Evolutionary conservation across 2,797 vertebrate species (phyloP), one percentile per base, ranked within the genome.

Genomic region (Remorina albescens): DNA sequence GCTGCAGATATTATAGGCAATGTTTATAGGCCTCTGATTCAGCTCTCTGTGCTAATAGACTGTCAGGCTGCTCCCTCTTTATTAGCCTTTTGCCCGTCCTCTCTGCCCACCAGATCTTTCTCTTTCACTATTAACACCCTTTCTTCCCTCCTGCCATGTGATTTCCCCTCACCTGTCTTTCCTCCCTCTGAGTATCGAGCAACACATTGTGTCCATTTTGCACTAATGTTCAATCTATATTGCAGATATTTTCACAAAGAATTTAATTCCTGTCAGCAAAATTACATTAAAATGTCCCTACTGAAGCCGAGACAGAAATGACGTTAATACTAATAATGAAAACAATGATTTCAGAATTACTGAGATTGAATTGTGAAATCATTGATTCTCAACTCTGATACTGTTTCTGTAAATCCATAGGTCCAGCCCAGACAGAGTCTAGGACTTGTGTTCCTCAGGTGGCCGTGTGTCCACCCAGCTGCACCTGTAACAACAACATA

Each of bases 401-500:
- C 28, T 23, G 41, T 50, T 2, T 4, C 0, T 53, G 26, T 8
- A 57, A 23, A 16, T 70, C 53, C 56, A 0, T 91, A 99, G 98
- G 96, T 87, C 89, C 95, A 0, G 91, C 93, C 36, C 92, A 93
- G 88, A 88, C 94, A 0, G 97, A 99, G 79, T 84, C 94, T 19
- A 96, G 95, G 0, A 91, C 96, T 0, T 99, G 98, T 87, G 95
- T 92, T 10, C 96, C 97, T 82, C 96, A 96, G 84, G 95, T 96
- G 5, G 92, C 97, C 21, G 93, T 96, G 41, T 99, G 98, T 82
- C 98, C 98, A 0, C 91, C 95, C 19, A 93, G 95, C 90, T 99
- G 98, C 91, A 96, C 94, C 85, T 99, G 98, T 88, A 98, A 97
- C 91, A 98, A 97, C 93, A 98, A 97, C 78, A 96, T 99, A 0